A percentile compares a stretch with the other conserved stretches of the same genome.
phyloP scores from a whole-genome alignment of 2,113 vertebrate species.

The Chloropsis cyanopogon region DNA sequence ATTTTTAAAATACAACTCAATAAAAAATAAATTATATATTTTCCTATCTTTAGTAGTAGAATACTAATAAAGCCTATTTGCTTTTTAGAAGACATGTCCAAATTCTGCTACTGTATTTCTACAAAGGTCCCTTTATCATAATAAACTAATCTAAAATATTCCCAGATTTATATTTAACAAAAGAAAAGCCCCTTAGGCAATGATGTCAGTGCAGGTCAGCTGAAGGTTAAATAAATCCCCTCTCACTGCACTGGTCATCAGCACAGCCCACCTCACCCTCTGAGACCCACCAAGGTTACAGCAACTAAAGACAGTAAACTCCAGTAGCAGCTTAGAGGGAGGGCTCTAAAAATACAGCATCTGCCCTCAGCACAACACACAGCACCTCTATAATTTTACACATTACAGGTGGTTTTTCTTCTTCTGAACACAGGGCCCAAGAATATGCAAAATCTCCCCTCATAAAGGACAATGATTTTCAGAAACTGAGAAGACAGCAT shows the following conservation, averaged over 20 bases:
- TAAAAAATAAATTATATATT: neutral
- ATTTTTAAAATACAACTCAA: neutral
- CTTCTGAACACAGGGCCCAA: neutral
- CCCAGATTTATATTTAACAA: neutral
- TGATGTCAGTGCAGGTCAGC: neutral
- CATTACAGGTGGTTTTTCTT: neutral
- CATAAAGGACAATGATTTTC: neutral
- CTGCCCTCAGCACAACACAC: neutral
- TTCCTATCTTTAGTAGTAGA: neutral
- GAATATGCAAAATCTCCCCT: neutral
- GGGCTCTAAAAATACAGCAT: neutral
- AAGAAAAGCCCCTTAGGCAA: slow-evolving; percentile 8
- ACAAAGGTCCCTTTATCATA: slow-evolving; percentile 6
- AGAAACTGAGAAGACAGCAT: neutral
- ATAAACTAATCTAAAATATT: slow-evolving; percentile 27
- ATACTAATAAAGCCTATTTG: neutral
- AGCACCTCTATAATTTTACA: neutral
- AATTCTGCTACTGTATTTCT: neutral
- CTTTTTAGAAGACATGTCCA: slow-evolving; percentile 12
- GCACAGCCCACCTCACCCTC: neutral
- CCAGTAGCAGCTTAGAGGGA: neutral
- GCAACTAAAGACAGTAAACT: neutral
- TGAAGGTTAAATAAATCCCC: neutral
- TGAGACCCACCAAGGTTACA: neutral
- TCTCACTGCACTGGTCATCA: neutral